A percentile compares a stretch with the other conserved stretches of the same genome.
phyloP scores from a whole-genome alignment of 1,140 invertebrate genomes.

The Lanistes nyassanus region DNA sequence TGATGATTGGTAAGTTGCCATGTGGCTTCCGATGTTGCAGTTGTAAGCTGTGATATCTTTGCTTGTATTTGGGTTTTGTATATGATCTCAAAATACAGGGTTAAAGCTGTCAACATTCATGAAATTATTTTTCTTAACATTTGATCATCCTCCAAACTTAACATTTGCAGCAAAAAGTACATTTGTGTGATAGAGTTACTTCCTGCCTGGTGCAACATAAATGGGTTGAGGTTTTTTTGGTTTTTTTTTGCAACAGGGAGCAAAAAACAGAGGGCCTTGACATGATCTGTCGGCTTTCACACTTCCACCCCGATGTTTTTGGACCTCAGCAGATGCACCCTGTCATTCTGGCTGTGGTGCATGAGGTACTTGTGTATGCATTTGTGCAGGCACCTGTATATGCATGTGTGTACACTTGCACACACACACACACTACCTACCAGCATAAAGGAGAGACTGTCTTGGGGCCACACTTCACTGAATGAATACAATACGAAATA shows the following conservation, averaged over 20 bases:
- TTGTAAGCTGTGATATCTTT: no score
- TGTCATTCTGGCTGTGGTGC: slow-evolving; percentile 77
- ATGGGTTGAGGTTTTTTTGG: background rate
- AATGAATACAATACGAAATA: no score
- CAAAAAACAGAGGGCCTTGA: slow-evolving; percentile 81
- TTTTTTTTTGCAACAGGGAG: slow-evolving; percentile 73
- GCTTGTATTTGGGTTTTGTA: no score
- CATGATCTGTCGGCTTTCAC: slow-evolving; percentile 77
- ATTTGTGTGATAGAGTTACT: background rate
- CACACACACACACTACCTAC: no score
- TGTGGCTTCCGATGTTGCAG: no score
- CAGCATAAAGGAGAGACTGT: no score
- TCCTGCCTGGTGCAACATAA: background rate
- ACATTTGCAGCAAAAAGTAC: no score
- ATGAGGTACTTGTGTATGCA: slow-evolving; percentile 72
- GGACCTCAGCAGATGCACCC: slow-evolving; percentile 73
- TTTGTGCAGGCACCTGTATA: background rate
- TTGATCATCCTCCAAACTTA: no score
- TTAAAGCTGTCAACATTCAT: no score
- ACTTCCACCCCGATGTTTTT: slow-evolving; percentile 77
- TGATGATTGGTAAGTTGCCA: slow-evolving; percentile 76
- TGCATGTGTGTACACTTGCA: background rate
- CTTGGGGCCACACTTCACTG: no score
- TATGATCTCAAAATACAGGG: no score
- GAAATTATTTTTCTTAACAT: no score